Evolutionary conservation across 2,797 vertebrate genomes (phyloP).

Genomic region (Epinephelus awoara): DNA sequence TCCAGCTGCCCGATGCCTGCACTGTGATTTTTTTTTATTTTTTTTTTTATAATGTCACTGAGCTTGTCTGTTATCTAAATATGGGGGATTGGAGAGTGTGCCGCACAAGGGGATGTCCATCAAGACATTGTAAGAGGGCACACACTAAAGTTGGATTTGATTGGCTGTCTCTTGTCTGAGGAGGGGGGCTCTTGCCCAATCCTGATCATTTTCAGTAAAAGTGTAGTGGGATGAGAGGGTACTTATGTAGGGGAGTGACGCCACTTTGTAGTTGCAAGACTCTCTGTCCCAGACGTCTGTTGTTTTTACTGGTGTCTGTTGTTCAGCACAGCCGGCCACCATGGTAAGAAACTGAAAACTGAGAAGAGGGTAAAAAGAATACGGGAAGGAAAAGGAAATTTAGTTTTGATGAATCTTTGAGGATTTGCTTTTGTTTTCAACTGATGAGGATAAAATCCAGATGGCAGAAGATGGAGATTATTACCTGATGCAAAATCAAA

Average conservation of each 20-base stretch:
- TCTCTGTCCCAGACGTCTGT: constrained; percentile 38
- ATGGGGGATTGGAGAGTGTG: constrained; percentile 70
- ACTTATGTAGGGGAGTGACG: constrained; percentile 71
- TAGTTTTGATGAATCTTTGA: constrained; percentile 18
- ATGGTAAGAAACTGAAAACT: constrained; percentile 82
- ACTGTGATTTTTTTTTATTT: constrained; percentile 46
- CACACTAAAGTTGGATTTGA: constrained; percentile 63
- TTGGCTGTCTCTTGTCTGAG: constrained; percentile 73
- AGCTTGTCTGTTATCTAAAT: constrained; percentile 83
- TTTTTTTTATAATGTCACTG: constrained; percentile 74
- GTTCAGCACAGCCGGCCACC: constrained; percentile 62
- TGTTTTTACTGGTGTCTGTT: constrained; percentile 46
- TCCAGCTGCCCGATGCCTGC: constrained; percentile 65
- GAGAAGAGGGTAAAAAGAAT: constrained; percentile 17
- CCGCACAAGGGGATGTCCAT: constrained; percentile 70
- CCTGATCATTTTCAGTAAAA: constrained; percentile 72
- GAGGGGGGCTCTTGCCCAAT: constrained; percentile 75
- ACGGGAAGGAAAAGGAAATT: constrained; percentile 6
- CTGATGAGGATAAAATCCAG: constrained; percentile 29
- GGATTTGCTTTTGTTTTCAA: constrained; percentile 40
- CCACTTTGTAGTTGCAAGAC: constrained; percentile 39
- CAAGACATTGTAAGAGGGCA: constrained; percentile 53
- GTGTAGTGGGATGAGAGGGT: constrained; percentile 57
- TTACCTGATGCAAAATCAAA: constrained; percentile 10
- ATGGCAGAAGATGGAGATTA: constrained; percentile 47